phyloP scores from a whole-genome alignment of 2,888 invertebrate species.

The Griposia aprilina region DNA sequence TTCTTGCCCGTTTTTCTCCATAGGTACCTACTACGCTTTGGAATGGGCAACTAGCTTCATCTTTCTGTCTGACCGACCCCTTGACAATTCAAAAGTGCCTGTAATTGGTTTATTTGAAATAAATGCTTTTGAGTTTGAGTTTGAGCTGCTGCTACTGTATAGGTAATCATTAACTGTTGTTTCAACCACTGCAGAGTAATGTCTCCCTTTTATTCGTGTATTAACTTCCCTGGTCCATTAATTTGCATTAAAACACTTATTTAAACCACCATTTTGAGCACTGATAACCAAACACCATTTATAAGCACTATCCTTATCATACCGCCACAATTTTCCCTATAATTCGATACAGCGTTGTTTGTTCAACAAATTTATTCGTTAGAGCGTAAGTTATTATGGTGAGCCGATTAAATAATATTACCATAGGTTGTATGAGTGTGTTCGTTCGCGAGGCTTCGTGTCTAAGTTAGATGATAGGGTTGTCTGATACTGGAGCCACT shows the following conservation, averaged over 20 bases:
- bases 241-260: conserved; percentile 14
- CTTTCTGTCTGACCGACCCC: too few relatives aligned
- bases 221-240: not conserved
- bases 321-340: conserved; percentile 49
- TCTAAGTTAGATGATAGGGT: conserved; percentile 52
- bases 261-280: conserved; percentile 1
- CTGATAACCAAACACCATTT: conserved; percentile 19
- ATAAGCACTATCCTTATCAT: conserved; percentile 52
- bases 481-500: conserved; percentile 21
- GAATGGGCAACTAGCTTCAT: too few relatives aligned
- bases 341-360: conserved; percentile 60
- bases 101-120: too few relatives aligned
- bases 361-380: conserved; percentile 62
- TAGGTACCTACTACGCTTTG: too few relatives aligned
- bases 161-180: not conserved
- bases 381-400: conserved; percentile 64
- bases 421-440: conserved; percentile 48
- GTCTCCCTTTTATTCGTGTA: not conserved
- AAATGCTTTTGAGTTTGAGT: too few relatives aligned
- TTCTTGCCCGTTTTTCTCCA: too few relatives aligned
- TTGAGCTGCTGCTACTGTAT: not conserved
- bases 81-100: too few relatives aligned
- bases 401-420: conserved; percentile 67
- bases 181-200: not conserved
- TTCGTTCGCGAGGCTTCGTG: conserved; percentile 42